Conservation (phyloP, 2,113 vertebrate species). For the Pomatorhinus ruficollis region DNA sequence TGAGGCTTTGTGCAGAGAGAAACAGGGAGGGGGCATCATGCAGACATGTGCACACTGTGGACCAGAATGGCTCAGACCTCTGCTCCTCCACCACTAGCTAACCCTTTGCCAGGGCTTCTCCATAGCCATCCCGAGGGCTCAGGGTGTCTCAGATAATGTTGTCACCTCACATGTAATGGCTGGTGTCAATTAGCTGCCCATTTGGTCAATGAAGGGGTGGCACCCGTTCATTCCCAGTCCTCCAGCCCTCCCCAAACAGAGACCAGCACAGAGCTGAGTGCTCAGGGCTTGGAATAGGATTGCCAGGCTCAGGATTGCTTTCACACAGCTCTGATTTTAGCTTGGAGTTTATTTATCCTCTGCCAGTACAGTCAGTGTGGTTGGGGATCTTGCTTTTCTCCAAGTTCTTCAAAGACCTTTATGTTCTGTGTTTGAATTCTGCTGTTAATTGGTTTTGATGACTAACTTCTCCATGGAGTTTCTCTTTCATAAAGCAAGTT, state of each 20-base stretch:
- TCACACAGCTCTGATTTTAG: slow-evolving; percentile 4
- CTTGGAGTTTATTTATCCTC: slow-evolving; percentile 18
- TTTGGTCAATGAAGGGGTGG: background rate
- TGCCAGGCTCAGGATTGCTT: background rate
- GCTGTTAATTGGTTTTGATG: slow-evolving; percentile 44
- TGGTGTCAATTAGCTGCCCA: background rate
- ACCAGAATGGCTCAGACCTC: background rate
- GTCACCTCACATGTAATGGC: background rate
- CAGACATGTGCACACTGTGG: background rate
- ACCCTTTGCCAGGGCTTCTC: background rate
- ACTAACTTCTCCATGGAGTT: slow-evolving; percentile 33
- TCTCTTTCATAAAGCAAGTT: slow-evolving; percentile 4
- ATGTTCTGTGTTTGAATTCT: slow-evolving; percentile 49
- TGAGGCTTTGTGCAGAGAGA: background rate
- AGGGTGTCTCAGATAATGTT: background rate
- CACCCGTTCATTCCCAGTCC: background rate
- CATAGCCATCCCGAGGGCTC: background rate
- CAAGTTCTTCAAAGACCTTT: slow-evolving; percentile 33
- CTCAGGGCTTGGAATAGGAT: background rate
- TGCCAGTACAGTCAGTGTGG: background rate
- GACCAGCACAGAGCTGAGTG: background rate
- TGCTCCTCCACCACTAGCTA: background rate
- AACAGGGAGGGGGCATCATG: rapidly evolving
- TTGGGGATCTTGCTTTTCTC: slow-evolving; percentile 39
- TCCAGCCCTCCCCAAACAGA: background rate